Conservation (phyloP, 2,888 invertebrate genomes). For the Oxystoma pomonae region DNA sequence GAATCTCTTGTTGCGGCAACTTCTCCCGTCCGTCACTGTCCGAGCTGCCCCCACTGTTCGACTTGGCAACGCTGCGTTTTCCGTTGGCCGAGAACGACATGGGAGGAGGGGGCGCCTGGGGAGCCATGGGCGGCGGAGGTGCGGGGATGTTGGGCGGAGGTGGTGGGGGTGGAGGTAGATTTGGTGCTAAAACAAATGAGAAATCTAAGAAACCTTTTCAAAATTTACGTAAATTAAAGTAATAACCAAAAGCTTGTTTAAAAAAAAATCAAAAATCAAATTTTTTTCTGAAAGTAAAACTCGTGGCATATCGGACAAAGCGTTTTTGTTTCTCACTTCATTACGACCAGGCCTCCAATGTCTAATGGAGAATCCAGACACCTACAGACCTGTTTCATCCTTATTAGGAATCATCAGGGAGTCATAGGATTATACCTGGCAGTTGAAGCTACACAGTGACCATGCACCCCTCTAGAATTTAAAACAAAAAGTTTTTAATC, state of each 20-base stretch:
- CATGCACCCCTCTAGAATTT: too few relatives aligned
- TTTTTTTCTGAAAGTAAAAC: too few relatives aligned
- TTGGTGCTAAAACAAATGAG: slow-evolving; percentile 29
- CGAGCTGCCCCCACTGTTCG: background rate
- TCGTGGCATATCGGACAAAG: too few relatives aligned
- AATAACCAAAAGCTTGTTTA: background rate
- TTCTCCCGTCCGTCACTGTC: slow-evolving; percentile 39
- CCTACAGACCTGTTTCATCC: too few relatives aligned
- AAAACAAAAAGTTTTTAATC: too few relatives aligned
- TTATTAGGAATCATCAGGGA: too few relatives aligned
- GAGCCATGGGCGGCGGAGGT: slow-evolving; percentile 36
- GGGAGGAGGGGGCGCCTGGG: slow-evolving; percentile 40
- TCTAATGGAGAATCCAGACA: too few relatives aligned
- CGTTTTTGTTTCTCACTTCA: too few relatives aligned
- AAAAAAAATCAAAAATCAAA: too few relatives aligned
- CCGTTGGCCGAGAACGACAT: background rate
- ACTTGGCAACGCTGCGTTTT: background rate
- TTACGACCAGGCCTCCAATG: too few relatives aligned
- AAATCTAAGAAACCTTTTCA: background rate
- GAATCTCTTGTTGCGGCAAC: slow-evolving; percentile 87
- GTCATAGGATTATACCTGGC: too few relatives aligned
- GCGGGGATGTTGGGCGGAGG: slow-evolving; percentile 43
- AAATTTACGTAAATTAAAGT: background rate
- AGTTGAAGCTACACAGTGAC: too few relatives aligned
- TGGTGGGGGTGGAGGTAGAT: slow-evolving; percentile 47